Evolutionary conservation across 2,888 invertebrate genomes (phyloP).

Genomic region (Archips xylosteana): DNA sequence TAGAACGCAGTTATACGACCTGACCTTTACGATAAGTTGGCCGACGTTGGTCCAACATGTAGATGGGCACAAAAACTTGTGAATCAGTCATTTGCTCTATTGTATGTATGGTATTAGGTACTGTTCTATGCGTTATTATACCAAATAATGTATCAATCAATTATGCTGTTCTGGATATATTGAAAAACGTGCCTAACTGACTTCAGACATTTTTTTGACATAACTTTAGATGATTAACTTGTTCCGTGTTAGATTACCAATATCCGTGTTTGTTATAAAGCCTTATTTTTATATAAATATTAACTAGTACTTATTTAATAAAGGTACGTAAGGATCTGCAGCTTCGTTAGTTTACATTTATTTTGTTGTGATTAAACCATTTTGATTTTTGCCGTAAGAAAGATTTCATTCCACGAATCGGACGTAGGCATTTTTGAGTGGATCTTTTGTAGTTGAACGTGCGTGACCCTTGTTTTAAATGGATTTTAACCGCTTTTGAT

Average conservation of each 20-base stretch:
- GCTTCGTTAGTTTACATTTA: slow-evolving; percentile 26
- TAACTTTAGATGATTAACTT: background rate
- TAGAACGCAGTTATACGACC: too few species aligned
- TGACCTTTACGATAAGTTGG: too few species aligned
- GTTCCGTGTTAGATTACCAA: background rate
- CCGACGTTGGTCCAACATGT: too few species aligned
- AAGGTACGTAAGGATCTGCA: slow-evolving; percentile 25
- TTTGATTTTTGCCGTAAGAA: background rate
- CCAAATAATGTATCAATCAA: background rate
- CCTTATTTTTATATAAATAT: slow-evolving; percentile 21
- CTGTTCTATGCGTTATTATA: too few species aligned
- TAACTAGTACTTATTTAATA: slow-evolving; percentile 40
- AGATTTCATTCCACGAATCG: background rate
- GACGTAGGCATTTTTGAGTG: background rate
- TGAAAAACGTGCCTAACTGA: background rate
- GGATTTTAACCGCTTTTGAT: too few species aligned
- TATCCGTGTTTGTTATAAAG: slow-evolving; percentile 16
- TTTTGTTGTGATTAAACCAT: slow-evolving; percentile 32
- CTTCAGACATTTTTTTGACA: background rate
- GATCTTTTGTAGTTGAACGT: background rate
- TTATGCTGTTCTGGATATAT: background rate
- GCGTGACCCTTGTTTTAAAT: background rate
- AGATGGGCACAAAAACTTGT: too few species aligned
- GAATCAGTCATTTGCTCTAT: too few species aligned
- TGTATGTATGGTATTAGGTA: too few species aligned